Evolutionary conservation across 2,113 vertebrate genomes (phyloP).

Genomic region (Rana temporaria): DNA sequence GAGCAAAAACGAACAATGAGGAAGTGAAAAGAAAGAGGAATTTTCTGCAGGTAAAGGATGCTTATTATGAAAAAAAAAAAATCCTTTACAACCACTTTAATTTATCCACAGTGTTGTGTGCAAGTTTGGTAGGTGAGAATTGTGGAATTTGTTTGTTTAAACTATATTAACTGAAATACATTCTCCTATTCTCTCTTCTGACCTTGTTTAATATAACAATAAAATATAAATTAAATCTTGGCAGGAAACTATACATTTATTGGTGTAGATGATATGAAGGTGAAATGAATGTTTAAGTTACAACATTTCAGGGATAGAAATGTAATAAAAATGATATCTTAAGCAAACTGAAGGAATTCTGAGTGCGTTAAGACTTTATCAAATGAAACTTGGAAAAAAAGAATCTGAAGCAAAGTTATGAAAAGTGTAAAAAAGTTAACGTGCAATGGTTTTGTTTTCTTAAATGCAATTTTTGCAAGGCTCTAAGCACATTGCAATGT

Average conservation of each 20-base stretch:
- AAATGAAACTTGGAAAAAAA: background rate
- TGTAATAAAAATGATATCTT: background rate
- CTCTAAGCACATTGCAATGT: no score
- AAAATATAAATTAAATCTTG: constrained; percentile 47
- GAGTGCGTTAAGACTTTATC: background rate
- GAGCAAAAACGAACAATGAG: no score
- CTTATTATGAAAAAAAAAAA: no score
- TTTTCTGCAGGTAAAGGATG: no score
- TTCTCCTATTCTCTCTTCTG: constrained; percentile 10
- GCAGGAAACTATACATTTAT: constrained; percentile 33
- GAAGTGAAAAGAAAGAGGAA: no score
- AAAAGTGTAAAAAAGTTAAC: background rate
- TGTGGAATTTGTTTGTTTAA: constrained; percentile 1
- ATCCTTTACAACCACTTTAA: no score
- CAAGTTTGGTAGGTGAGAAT: background rate
- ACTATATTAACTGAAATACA: constrained; percentile 7
- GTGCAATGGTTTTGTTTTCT: background rate
- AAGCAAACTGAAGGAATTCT: background rate
- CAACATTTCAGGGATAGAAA: background rate
- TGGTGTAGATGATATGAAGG: constrained; percentile 11
- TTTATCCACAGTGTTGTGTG: background rate
- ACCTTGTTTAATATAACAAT: constrained; percentile 46
- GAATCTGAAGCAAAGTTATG: no score
- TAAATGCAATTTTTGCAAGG: no score
- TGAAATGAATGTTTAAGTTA: constrained; percentile 26